Conservation (phyloP, 2,113 vertebrate genomes). For the Ifrita kowaldi region DNA sequence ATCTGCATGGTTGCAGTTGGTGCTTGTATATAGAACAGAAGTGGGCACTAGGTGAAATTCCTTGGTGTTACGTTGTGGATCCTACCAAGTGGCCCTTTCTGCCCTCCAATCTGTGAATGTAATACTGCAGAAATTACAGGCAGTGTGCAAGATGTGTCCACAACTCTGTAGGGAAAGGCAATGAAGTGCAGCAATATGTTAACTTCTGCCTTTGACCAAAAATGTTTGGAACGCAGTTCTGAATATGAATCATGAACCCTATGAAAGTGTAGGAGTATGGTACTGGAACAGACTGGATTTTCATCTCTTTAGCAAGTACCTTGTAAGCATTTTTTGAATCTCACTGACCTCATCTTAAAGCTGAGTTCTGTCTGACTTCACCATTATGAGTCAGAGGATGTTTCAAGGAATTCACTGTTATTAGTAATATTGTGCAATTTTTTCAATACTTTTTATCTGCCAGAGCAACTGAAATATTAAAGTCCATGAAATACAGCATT, state of each 20-base stretch:
- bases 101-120: fast-evolving
- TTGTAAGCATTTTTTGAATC: neutral
- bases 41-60: neutral
- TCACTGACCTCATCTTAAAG: neutral
- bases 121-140: neutral
- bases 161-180: neutral
- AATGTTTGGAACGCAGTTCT: neutral
- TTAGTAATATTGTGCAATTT: neutral
- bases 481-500: neutral
- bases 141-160: neutral
- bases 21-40: neutral
- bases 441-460: neutral
- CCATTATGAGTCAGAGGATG: neutral
- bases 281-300: neutral
- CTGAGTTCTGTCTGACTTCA: neutral
- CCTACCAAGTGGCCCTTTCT: neutral
- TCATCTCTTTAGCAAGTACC: neutral
- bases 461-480: neutral
- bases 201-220: neutral
- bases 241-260: neutral
- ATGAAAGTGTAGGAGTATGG: neutral
- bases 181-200: neutral
- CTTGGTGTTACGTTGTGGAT: neutral
- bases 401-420: neutral
- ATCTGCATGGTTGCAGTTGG: neutral